A percentile compares a stretch with the other conserved stretches of the same genome.
Evolutionary conservation across 2,888 invertebrate species (phyloP).

Genomic region (Apeira syringaria): DNA sequence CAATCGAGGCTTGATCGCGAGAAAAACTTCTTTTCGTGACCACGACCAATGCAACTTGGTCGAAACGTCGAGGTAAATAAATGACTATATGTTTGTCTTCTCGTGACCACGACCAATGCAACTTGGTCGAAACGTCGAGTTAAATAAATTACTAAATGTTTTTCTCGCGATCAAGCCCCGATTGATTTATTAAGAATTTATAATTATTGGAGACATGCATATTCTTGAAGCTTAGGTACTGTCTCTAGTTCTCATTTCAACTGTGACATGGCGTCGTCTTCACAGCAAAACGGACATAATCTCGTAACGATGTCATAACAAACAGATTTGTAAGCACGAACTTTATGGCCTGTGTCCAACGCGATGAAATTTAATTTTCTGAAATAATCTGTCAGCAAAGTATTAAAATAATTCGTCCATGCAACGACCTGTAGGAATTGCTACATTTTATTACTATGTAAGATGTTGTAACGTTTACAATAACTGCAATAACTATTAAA

Average conservation of each 20-base stretch:
- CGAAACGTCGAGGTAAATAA: no score
- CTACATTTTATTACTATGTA: constrained; percentile 55
- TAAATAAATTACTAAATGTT: no score
- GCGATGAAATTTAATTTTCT: constrained; percentile 83
- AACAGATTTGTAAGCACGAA: constrained; percentile 83
- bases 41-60: no score
- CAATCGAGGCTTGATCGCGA: no score
- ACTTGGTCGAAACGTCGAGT: no score
- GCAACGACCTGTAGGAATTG: constrained; percentile 51
- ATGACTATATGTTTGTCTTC: no score
- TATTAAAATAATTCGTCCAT: constrained; percentile 80
- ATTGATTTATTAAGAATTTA: no score
- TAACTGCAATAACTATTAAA: constrained; percentile 17
- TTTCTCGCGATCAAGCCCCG: no score
- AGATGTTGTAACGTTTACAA: constrained; percentile 35
- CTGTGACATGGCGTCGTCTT: constrained; percentile 65
- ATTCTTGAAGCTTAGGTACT: constrained; percentile 14
- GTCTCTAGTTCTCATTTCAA: not conserved
- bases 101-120: no score
- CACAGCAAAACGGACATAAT: constrained; percentile 78
- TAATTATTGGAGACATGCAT: no score
- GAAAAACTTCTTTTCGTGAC: no score
- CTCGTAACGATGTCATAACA: constrained; percentile 83
- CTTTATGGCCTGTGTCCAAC: constrained; percentile 82
- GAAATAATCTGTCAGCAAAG: constrained; percentile 80